Conservation (phyloP, 1,140 invertebrate species). For the Diabrotica undecimpunctata region DNA sequence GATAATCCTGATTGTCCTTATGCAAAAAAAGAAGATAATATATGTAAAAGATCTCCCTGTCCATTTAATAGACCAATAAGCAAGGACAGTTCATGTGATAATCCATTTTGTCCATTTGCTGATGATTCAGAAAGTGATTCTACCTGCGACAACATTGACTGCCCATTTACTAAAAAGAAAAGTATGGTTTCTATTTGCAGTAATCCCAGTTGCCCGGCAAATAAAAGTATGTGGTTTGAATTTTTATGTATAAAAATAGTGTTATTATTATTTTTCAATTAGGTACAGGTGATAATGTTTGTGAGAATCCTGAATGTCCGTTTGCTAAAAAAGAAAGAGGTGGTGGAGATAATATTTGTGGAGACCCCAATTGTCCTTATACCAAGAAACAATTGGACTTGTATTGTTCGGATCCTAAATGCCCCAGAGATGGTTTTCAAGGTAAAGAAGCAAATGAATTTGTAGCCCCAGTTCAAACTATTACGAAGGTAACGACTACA, state of each 20-base stretch:
- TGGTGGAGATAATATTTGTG: constrained; percentile 15
- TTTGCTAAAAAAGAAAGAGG: constrained; percentile 20
- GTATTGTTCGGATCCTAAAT: background rate
- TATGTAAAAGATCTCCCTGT: background rate
- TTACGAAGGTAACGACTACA: background rate
- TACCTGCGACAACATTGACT: constrained; percentile 32
- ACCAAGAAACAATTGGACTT: background rate
- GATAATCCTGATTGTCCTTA: constrained; percentile 36
- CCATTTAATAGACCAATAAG: background rate
- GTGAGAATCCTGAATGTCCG: constrained; percentile 36
- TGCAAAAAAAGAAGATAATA: background rate
- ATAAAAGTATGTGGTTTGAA: background rate
- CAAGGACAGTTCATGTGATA: constrained; percentile 21
- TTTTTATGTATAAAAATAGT: too few species aligned
- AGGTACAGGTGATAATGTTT: constrained; percentile 17
- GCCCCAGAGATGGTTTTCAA: background rate
- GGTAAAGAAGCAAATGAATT: background rate
- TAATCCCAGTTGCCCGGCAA: constrained; percentile 32
- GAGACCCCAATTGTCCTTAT: constrained; percentile 27
- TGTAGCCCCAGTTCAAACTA: background rate
- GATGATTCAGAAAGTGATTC: constrained; percentile 10
- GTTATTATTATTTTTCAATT: too few species aligned
- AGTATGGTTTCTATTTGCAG: constrained; percentile 21
- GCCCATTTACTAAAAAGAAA: constrained; percentile 29
- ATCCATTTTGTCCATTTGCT: constrained; percentile 34